Conservation (phyloP, 2,797 vertebrate species). For the Sebastes iracundus region DNA sequence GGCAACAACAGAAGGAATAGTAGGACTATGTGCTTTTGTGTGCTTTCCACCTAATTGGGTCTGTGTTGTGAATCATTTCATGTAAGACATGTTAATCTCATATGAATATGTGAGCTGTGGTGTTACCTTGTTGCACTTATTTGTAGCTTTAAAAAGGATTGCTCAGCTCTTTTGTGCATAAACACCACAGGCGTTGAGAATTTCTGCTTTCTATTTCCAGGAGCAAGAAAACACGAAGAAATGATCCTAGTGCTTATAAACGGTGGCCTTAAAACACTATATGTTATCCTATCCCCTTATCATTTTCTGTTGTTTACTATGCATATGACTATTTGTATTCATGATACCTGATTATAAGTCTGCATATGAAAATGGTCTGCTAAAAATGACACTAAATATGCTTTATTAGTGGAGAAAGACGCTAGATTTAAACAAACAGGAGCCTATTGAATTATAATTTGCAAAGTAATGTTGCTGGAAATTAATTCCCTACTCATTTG, state of each 20-base stretch:
- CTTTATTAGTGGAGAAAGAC: not conserved
- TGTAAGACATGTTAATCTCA: slow-evolving; percentile 31
- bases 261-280: not conserved
- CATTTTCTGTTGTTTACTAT: not conserved
- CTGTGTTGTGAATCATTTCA: slow-evolving; percentile 50
- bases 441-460: not conserved
- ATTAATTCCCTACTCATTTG: not conserved
- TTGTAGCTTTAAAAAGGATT: slow-evolving; percentile 21
- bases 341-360: not conserved
- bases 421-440: not conserved
- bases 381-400: not conserved
- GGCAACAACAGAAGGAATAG: slow-evolving; percentile 65
- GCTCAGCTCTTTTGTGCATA: slow-evolving; percentile 23
- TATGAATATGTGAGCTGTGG: slow-evolving; percentile 21
- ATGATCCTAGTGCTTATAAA: not conserved
- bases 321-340: not conserved
- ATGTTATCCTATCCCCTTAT: not conserved
- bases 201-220: not conserved
- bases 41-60: slow-evolving; percentile 43
- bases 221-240: not conserved
- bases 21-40: slow-evolving; percentile 49
- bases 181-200: not conserved
- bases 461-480: not conserved
- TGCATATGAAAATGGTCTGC: not conserved
- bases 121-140: slow-evolving; percentile 34